Evolutionary conservation across 2,888 invertebrate genomes (phyloP).

Genomic region (Callyntrura guangdongensis): DNA sequence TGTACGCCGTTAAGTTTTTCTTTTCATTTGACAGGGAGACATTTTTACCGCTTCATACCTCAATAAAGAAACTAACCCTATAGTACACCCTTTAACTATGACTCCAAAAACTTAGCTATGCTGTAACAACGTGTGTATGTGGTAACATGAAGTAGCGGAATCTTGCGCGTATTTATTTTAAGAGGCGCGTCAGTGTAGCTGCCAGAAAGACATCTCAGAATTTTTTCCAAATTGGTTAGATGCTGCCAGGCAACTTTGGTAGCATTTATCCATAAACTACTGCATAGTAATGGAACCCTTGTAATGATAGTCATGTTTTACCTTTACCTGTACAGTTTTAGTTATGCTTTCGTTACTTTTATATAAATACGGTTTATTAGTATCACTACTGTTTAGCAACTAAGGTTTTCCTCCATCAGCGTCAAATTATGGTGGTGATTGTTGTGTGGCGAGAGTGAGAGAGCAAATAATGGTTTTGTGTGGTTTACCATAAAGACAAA

Average conservation of each 20-base stretch:
- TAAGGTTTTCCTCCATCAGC: slow-evolving; percentile 8
- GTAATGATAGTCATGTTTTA: too few species aligned
- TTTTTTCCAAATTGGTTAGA: too few species aligned
- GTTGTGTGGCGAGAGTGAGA: not conserved
- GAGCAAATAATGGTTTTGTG: not conserved
- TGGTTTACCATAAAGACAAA: slow-evolving; percentile 25
- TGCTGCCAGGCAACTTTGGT: too few species aligned
- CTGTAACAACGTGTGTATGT: not conserved
- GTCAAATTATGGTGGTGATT: not conserved
- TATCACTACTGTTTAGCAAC: not conserved
- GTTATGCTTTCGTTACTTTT: too few species aligned
- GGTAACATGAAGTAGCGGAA: too few species aligned
- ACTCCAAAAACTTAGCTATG: not conserved
- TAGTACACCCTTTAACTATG: not conserved
- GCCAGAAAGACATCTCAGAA: too few species aligned
- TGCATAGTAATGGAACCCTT: too few species aligned
- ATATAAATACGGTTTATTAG: slow-evolving; percentile 4
- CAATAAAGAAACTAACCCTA: not conserved
- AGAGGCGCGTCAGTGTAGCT: too few species aligned
- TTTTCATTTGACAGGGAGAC: slow-evolving; percentile 48
- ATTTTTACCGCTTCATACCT: slow-evolving; percentile 41
- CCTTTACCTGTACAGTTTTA: too few species aligned
- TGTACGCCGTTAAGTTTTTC: not conserved
- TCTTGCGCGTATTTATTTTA: too few species aligned
- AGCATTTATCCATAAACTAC: too few species aligned